Base-by-base conservation (phyloP, 92 coral and sea anemone species). In the Anthopleura xanthogrammica region DNA sequence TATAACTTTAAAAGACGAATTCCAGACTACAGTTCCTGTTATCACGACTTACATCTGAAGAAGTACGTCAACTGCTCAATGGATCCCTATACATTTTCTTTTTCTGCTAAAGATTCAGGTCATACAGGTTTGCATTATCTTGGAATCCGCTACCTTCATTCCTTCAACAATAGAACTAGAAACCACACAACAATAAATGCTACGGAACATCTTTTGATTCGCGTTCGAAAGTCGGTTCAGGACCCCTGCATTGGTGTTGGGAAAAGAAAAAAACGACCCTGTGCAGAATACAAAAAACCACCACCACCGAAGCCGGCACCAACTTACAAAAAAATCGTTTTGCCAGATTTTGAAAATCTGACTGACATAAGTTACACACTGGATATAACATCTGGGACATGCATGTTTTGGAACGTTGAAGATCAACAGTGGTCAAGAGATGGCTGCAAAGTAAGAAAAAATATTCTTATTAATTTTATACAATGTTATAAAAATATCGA, bases 371-470 rank as follows among this genome's bases (percentile, higher is more conserved):
- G 83, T 55, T 93, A 93, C 77, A 91, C 86, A 0, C 6, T 93
- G 16, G 76, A 76, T 41, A 86, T 88, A 22, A 66, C 88, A 2
- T 73, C 89, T 11, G 97, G 91, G 36, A 78, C 90, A 23, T 93
- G 97, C 46, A 76, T 91, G 82, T 93, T 89, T 77, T 93, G 97
- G 97, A 75, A 86, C 39, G 89, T 66, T 29, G 68, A 75, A 12
- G 77, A 70, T 14, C 87, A 89, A 50, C 60, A 22, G 41, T 93
- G 97, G 97, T 84, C 89, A 58, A 78, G 82, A 19, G 75, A 77
- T 22, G 97, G 97, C 46, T 93, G 97, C 16, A 75, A 80, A 78
- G 97, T 93, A 72, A 83, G 83, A 23, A 48, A 43, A 16, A 4
- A 68, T 42, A 29, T 58, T n/a, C 29, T 64, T 64, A 20, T 22